Base-by-base conservation (phyloP, 2,113 vertebrate species). In the pig (Sus scrofa) region DNA sequence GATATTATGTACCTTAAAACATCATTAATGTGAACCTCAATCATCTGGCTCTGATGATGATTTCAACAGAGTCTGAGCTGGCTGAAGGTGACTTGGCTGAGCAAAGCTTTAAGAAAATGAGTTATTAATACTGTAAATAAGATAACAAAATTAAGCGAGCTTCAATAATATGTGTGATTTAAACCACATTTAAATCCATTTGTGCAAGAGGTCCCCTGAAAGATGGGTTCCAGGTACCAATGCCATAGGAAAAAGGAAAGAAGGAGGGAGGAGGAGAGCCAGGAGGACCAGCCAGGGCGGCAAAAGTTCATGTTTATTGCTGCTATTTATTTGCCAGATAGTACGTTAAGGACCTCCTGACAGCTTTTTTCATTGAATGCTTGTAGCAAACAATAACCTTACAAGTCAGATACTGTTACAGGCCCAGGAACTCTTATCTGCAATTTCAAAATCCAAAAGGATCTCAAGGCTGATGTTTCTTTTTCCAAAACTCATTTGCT, bases 381-480 rank as follows among this genome's bases (percentile, higher is more conserved):
- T 79, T 71, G 22, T 22, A 89, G 22, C 62, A 89, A 88, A 83
- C 16, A 86, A 77, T 32, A 78, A 79, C 58, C 18, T n/a, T 16
- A 39, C 0, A 24, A 75, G 13, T 30, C 20, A 95, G 65, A 86
- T 56, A 22, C 15, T 2, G 8, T 63, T 56, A 14, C 4, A 60
- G 26, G 11, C 85, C 73, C 73, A 56, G 11, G n/a, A 89, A 77
- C 30, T 34, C 44, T 85, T 62, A 24, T 14, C 27, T 56, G 24
- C 60, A 89, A 67, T 62, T 89, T 54, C 56, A 82, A 95, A 96
- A 78, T 52, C 70, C 85, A 63, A 56, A 70, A 65, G 14, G 9
- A 56, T 84, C 81, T 75, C 37, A 44, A 65, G 37, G 26, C 14
- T 32, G 62, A 54, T 0, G 7, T 20, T 12, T 27, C 34, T 84